Conservation (phyloP, 2,797 vertebrate genomes). For the Poecilia velifera region DNA sequence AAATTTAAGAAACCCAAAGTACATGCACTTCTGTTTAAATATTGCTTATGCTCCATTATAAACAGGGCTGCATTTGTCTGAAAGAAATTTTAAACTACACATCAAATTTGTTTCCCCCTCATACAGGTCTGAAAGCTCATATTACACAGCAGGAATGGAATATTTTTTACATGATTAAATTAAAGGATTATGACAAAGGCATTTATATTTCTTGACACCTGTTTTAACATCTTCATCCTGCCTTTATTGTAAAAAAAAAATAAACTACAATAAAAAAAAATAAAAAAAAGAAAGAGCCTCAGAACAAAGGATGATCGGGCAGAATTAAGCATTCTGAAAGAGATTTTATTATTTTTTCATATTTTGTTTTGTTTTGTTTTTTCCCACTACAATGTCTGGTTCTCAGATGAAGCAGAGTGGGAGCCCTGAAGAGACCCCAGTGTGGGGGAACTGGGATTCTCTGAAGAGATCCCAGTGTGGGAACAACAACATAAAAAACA, state of each 20-base stretch:
- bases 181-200: neutral
- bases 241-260: too few relatives aligned
- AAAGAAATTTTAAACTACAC: neutral
- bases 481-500: neutral
- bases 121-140: neutral
- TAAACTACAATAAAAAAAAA: neutral
- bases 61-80: neutral
- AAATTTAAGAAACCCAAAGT: neutral
- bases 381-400: conserved; percentile 3
- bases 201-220: neutral
- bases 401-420: neutral
- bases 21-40: neutral
- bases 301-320: neutral
- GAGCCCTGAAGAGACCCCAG: too few relatives aligned
- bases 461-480: neutral
- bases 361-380: neutral
- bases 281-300: neutral
- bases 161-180: neutral
- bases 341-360: neutral
- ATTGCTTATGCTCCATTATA: neutral
- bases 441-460: too few relatives aligned
- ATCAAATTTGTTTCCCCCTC: neutral
- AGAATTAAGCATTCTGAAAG: neutral
- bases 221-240: neutral
- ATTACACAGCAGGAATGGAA: neutral